A percentile compares a stretch with the other conserved stretches of the same genome.
Conservation (phyloP, 2,113 vertebrate species). For the Gambusia holbrooki region DNA sequence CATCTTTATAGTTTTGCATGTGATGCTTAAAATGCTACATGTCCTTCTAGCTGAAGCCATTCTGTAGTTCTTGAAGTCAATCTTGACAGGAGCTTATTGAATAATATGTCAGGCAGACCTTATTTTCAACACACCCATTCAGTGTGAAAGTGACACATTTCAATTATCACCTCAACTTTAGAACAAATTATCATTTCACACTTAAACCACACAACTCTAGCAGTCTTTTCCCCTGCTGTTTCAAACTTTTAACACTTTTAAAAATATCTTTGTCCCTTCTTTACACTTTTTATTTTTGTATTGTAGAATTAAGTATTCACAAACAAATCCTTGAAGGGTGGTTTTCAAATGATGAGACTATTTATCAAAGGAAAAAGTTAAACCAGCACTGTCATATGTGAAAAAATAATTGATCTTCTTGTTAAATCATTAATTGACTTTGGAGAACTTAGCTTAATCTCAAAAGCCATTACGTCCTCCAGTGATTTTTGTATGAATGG, state of each 20-base stretch:
- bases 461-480: too few species aligned
- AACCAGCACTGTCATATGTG: too few species aligned
- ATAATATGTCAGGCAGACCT: not conserved
- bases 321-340: too few species aligned
- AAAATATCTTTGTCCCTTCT: not conserved
- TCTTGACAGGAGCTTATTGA: not conserved
- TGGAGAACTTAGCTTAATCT: too few species aligned
- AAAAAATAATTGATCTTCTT: too few species aligned
- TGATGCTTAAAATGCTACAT: not conserved
- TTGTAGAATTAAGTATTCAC: too few species aligned
- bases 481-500: too few species aligned
- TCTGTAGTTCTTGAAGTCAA: not conserved
- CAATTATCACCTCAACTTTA: not conserved
- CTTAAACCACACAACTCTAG: not conserved
- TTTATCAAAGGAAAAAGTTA: too few species aligned
- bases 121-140: not conserved
- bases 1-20: not conserved
- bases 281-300: not conserved
- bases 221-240: slow-evolving; percentile 1
- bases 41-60: not conserved
- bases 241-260: not conserved
- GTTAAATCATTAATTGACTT: too few species aligned
- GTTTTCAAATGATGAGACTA: too few species aligned
- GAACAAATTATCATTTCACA: not conserved
- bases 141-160: not conserved